Base-by-base conservation (phyloP, 1,140 invertebrate genomes). In the Apis laboriosa region DNA sequence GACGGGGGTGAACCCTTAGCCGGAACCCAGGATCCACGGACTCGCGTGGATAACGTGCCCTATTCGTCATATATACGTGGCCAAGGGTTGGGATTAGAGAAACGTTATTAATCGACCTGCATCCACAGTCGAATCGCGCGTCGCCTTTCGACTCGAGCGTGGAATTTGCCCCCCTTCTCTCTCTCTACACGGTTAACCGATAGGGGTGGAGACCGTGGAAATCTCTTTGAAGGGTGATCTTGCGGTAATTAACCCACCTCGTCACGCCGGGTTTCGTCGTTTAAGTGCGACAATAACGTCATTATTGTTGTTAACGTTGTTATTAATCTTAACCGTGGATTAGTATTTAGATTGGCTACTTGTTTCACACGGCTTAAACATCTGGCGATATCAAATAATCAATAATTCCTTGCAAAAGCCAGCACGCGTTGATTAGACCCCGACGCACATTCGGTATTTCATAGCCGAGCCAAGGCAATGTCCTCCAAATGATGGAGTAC, bases 51-150 rank as follows among this genome's bases (percentile, higher is more conserved):
- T 91, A 91, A 91, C 90, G 87, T 86, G 86, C 83, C 34, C 89
- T 88, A 92, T 92, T 91, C 90, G 88, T 92, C 90, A 93, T 92
- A 34, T 34, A 43, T 43, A 92, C 85, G 78, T 83, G 58, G 28
- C 77, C 60, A 77, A 81, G 86, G 86, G 66, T 72, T 77, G 66
- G 66, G 85, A 89, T 86, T 80, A 90, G 80, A 90, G 67, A 24
- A 77, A 68, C 84, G 51, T 83, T 86, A 88, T 89, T 88, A 88
- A 86, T 84, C 87, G 84, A 67, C 71, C 28, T 53, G 12, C 84
- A 61, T 56, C 28, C 71, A 56, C 53, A 21, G 28, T 15, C 80
- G n/a, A 13, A 34, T 56, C 61, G 24, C 43, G 51, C 4, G 15
- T 19, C 34, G n/a, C 11, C 55, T 51, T 55, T 21, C 58, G 43